Conservation (phyloP, 2,797 vertebrate genomes). For the Staurois parvus region DNA sequence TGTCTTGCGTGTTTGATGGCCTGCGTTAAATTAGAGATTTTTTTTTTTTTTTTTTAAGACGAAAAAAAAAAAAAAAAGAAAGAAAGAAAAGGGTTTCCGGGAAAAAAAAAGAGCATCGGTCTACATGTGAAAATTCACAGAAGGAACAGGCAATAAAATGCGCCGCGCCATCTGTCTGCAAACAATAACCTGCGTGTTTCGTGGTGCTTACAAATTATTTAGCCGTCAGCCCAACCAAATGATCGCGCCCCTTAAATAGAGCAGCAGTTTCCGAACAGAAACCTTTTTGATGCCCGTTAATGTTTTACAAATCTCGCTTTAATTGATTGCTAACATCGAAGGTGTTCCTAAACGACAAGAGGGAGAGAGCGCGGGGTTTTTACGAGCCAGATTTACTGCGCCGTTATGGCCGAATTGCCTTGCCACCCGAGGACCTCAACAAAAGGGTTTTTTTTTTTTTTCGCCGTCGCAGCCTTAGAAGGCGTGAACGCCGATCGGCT, state of each 20-base stretch:
- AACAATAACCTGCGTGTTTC: constrained; percentile 94
- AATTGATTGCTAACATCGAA: constrained; percentile 75
- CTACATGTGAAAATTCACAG: constrained; percentile 87
- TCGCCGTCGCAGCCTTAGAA: background rate
- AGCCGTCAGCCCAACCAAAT: constrained; percentile 85
- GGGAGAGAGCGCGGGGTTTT: constrained; percentile 55
- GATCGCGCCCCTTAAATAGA: constrained; percentile 73
- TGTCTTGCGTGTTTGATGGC: constrained; percentile 78
- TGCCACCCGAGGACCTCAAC: constrained; percentile 39
- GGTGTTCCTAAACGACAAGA: constrained; percentile 73
- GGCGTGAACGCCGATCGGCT: background rate
- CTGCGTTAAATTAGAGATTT: constrained; percentile 81
- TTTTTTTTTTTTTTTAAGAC: constrained; percentile 4
- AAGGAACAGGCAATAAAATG: constrained; percentile 94
- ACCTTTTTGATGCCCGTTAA: constrained; percentile 72
- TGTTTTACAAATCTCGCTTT: constrained; percentile 66
- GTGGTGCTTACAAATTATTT: constrained; percentile 90
- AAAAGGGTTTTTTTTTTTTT: background rate
- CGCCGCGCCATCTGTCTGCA: constrained; percentile 92
- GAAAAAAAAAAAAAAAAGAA: constrained; percentile 53
- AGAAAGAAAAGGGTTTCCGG: constrained; percentile 77
- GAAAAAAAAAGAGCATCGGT: constrained; percentile 74
- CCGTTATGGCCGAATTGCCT: constrained; percentile 31
- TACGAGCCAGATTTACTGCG: constrained; percentile 45
- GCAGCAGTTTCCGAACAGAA: constrained; percentile 68